These are phyloP conservation scores for Aquatica leii DNA, from an alignment of 2,888 invertebrate species.

Conservation along the genomic window DNA sequence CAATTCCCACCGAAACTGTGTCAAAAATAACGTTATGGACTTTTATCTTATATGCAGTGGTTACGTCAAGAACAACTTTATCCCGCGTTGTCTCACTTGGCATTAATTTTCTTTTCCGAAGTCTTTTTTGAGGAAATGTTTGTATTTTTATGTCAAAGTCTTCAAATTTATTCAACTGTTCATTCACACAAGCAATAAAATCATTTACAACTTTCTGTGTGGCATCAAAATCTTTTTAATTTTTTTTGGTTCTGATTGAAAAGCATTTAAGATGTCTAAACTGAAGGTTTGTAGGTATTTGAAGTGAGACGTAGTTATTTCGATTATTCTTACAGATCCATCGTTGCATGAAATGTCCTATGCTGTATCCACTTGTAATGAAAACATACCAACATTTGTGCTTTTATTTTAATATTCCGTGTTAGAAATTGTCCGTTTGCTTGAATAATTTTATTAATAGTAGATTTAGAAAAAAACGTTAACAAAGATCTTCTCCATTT, in stretches of 20 bases:
- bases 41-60: too few relatives aligned
- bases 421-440: neutral
- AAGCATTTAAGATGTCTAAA: neutral
- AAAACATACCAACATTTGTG: neutral
- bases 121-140: too few relatives aligned
- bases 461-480: conserved; percentile 5
- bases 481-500: conserved; percentile 1
- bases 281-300: neutral
- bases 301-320: neutral
- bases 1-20: too few relatives aligned
- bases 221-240: neutral
- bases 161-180: too few relatives aligned
- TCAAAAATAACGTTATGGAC: too few relatives aligned
- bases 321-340: neutral
- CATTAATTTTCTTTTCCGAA: too few relatives aligned
- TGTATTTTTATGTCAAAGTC: too few relatives aligned
- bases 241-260: neutral
- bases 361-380: too few relatives aligned
- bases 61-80: too few relatives aligned
- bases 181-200: neutral
- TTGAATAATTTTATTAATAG: conserved; percentile 7
- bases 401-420: neutral
- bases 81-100: too few relatives aligned
- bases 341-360: neutral
- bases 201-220: too few relatives aligned